Conservation (phyloP, 2,797 vertebrate genomes). For the Amniataba percoides region DNA sequence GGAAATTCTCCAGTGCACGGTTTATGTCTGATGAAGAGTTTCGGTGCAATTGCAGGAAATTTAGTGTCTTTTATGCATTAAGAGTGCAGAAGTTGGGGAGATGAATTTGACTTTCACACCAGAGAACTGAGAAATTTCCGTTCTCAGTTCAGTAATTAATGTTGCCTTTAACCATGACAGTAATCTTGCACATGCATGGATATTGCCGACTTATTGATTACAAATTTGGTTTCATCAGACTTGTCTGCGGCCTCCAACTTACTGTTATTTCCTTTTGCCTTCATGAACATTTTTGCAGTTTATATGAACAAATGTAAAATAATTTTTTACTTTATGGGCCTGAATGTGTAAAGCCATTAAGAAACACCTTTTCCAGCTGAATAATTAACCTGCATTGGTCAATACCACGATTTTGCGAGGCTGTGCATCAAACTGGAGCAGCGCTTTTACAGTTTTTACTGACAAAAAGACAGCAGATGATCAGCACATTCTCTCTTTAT, state of each 20-base stretch:
- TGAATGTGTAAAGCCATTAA: not conserved
- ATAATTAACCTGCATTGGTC: constrained; percentile 3
- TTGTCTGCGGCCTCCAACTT: not conserved
- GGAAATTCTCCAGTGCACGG: not conserved
- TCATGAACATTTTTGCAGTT: not conserved
- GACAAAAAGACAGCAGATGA: constrained; percentile 23
- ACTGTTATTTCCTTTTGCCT: not conserved
- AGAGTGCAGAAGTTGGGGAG: not conserved
- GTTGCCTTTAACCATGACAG: not conserved
- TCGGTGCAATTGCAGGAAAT: not conserved
- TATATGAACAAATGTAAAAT: not conserved
- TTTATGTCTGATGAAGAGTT: not conserved
- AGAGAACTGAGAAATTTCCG: not conserved
- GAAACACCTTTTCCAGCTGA: not conserved
- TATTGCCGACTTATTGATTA: not conserved
- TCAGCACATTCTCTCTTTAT: constrained; percentile 35
- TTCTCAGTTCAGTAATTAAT: not conserved
- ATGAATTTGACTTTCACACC: constrained; percentile 9
- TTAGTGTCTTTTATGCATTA: not conserved
- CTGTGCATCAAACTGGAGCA: constrained; percentile 5
- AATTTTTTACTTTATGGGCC: not conserved
- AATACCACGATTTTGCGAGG: constrained; percentile 1
- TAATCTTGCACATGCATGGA: not conserved
- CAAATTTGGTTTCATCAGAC: not conserved
- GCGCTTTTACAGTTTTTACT: constrained; percentile 20